Evolutionary conservation across 2,888 invertebrate genomes (phyloP), one percentile per base, ranked within the genome.

Genomic region (Pterostichus madidus): DNA sequence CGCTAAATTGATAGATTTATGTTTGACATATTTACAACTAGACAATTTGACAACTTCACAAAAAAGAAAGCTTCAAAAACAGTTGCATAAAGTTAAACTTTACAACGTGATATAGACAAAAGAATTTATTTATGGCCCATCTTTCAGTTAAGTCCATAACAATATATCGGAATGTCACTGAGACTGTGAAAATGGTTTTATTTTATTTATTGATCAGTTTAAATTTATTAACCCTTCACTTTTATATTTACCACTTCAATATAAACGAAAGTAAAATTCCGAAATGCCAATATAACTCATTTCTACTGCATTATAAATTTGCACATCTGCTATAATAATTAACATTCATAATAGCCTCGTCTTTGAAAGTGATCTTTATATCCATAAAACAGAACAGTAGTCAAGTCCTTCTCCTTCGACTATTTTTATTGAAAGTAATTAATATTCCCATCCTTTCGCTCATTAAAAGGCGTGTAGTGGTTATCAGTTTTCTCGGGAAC

Each of bases 371-470:
- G 44, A 44, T 71, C 46, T 44, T 5, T 39, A 10, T 17, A 10
- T 64, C 64, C 8, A 64, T 71, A 44, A 44, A 64, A 64, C 39
- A 64, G n/a, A n/a, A 35, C 32, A 64, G 59, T 11, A 24, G 24
- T 10, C 8, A 1, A 64, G 35, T 35, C 10, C 68, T 39, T 71
- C 13, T 71, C 68, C 68, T 61, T 71, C 68, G 68, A 44, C 5
- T 31, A 24, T n/a, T 52, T 24, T 76, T 76, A 76, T 76, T 52
- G 49, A 52, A 52, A 76, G 11, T 31, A 76, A 79, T 79, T 79
- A 79, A 61, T 61, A 79, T 79, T 31, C 44, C 31, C 49, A 46
- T 49, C 79, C 79, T 79, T 79, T 79, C 79, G 24, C 79, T 79
- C 8, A 61, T 61, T 39, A 61, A 59, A 56, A 32, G 24, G 24